Percentiles rank a stretch among this genome's conserved stretches.
These are phyloP conservation scores for Mustela nigripes DNA, from an alignment of 2,113 vertebrate genomes.

Conservation along the genomic window DNA sequence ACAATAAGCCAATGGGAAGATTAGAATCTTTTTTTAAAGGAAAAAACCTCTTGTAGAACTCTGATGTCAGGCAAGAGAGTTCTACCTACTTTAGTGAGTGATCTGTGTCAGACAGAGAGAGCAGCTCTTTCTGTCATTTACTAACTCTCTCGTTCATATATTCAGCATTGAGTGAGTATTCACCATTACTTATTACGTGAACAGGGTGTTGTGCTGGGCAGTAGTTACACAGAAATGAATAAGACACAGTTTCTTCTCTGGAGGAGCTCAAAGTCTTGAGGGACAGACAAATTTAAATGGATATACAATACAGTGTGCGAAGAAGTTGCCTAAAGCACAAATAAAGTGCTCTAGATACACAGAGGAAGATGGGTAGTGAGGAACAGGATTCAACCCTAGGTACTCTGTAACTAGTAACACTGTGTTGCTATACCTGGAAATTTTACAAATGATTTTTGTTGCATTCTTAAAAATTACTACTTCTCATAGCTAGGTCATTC, in stretches of 20 bases:
- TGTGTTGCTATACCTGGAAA: background rate
- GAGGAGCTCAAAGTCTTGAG: background rate
- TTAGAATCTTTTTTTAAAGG: background rate
- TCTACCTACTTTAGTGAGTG: background rate
- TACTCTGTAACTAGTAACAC: background rate
- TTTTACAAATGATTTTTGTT: background rate
- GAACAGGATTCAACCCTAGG: background rate
- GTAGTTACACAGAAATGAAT: background rate
- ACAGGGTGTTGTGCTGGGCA: background rate
- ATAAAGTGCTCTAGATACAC: background rate
- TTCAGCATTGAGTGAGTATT: background rate
- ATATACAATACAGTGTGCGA: background rate
- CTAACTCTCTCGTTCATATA: background rate
- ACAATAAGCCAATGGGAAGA: background rate
- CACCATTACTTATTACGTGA: background rate
- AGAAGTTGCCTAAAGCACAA: slow-evolving; percentile 22
- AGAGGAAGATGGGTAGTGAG: background rate
- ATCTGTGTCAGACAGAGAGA: background rate
- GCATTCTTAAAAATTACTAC: slow-evolving; percentile 37
- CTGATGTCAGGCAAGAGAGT: background rate
- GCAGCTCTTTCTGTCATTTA: background rate
- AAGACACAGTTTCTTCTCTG: background rate
- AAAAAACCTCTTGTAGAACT: slow-evolving; percentile 10
- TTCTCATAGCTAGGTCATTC: background rate
- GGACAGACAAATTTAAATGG: background rate